These are phyloP conservation scores for Lepeophtheirus nordmannii DNA, from an alignment of 2,888 invertebrate species.

Conservation along the genomic window DNA sequence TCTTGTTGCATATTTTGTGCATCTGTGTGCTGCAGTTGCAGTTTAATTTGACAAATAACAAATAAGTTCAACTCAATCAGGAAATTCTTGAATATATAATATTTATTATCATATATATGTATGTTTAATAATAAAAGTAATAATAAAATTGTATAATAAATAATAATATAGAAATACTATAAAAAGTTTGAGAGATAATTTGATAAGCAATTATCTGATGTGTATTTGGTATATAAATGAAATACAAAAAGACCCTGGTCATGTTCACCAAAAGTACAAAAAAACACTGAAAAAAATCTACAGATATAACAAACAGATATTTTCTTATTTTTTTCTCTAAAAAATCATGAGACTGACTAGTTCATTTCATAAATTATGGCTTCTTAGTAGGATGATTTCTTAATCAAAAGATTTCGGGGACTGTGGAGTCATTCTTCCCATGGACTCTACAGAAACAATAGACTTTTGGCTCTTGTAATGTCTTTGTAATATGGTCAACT, in stretches of 20 bases:
- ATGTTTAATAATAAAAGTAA: too few species aligned
- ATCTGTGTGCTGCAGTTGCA: too few species aligned
- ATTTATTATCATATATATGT: too few species aligned
- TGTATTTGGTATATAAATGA: background rate
- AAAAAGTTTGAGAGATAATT: background rate
- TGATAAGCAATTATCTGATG: background rate
- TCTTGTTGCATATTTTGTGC: too few species aligned
- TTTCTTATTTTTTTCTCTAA: too few species aligned
- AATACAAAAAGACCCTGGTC: background rate
- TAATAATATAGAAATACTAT: background rate
- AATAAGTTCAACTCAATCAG: too few species aligned
- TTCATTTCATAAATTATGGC: background rate
- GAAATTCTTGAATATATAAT: too few species aligned
- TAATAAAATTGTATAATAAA: too few species aligned
- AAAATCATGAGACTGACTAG: too few species aligned
- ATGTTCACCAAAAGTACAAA: background rate
- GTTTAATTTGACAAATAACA: too few species aligned
- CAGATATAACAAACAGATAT: background rate
- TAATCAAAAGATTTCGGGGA: constrained; percentile 23
- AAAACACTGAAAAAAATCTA: background rate
- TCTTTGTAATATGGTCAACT: constrained; percentile 20
- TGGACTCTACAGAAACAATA: constrained; percentile 10
- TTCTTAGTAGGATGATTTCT: background rate
- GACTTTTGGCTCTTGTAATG: constrained; percentile 22
- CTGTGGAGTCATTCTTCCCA: constrained; percentile 22